A percentile compares a stretch with the other conserved stretches of the same genome.
Conservation (phyloP, 2,113 vertebrate genomes). For the Amazona guildingii region DNA sequence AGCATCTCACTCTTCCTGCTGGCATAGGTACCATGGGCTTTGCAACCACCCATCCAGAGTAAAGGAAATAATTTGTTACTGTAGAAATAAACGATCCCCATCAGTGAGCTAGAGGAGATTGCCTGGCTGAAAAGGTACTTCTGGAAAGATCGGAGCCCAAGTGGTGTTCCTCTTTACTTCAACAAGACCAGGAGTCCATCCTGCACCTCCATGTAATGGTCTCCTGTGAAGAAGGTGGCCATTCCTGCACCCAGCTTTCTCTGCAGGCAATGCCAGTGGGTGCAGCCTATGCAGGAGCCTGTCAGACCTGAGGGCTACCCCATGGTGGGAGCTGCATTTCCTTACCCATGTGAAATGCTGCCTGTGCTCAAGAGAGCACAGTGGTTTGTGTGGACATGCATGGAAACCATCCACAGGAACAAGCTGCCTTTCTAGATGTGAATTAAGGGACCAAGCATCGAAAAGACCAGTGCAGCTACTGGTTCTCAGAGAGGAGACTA, state of each 20-base stretch:
- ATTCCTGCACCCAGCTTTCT: not conserved
- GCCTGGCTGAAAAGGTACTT: not conserved
- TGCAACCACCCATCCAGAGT: not conserved
- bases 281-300: not conserved
- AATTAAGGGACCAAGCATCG: not conserved
- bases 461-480: not conserved
- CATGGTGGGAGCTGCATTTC: not conserved
- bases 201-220: not conserved
- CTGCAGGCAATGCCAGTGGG: not conserved
- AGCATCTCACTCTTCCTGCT: accelerated
- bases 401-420: not conserved
- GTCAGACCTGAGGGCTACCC: not conserved
- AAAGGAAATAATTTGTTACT: not conserved
- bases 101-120: not conserved
- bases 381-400: accelerated
- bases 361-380: not conserved
- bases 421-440: not conserved
- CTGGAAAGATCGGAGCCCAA: not conserved
- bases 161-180: not conserved
- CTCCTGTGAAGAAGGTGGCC: not conserved
- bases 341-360: not conserved
- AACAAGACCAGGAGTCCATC: not conserved
- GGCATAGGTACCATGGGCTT: not conserved
- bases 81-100: not conserved
- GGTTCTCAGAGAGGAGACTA: not conserved